These are phyloP conservation scores for Cremastinae sp. DNA, from an alignment of 2,888 invertebrate species.

Conservation along the genomic window DNA sequence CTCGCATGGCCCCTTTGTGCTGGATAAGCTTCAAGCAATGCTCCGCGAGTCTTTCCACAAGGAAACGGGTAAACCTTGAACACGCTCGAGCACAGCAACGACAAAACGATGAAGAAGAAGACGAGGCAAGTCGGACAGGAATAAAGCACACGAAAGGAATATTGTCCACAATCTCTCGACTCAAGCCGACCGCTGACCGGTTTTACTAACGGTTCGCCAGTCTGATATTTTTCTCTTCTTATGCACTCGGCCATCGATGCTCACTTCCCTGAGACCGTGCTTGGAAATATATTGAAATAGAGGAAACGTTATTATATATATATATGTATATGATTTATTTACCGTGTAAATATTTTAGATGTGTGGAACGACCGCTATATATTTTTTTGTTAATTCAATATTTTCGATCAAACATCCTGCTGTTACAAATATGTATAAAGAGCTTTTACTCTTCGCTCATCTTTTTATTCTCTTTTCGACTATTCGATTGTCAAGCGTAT, in stretches of 20 bases:
- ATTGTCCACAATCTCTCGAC: slow-evolving; percentile 7
- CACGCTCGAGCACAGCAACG: slow-evolving; percentile 25
- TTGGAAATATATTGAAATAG: too few relatives aligned
- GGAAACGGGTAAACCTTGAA: slow-evolving; percentile 35
- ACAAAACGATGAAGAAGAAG: slow-evolving; percentile 24
- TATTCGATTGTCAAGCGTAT: too few relatives aligned
- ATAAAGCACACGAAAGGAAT: slow-evolving; percentile 32
- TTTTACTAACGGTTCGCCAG: slow-evolving; percentile 59
- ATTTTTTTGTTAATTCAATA: slow-evolving; percentile 2
- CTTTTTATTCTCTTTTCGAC: too few relatives aligned
- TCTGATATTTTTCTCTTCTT: slow-evolving; percentile 46
- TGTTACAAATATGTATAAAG: too few relatives aligned
- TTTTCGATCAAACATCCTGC: neutral
- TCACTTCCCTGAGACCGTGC: slow-evolving; percentile 9
- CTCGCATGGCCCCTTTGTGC: too few relatives aligned
- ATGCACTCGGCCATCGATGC: slow-evolving; percentile 9
- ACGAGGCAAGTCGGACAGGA: slow-evolving; percentile 11
- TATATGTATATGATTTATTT: neutral
- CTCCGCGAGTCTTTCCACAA: slow-evolving; percentile 11
- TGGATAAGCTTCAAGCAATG: slow-evolving; percentile 8
- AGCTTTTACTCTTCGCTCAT: too few relatives aligned
- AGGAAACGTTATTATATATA: slow-evolving; percentile 16
- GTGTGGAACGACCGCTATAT: too few relatives aligned
- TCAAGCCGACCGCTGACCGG: slow-evolving; percentile 53
- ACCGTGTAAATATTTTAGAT: too few relatives aligned